phyloP scores from a whole-genome alignment of 2,888 invertebrate genomes.

The Perdita meconis region DNA sequence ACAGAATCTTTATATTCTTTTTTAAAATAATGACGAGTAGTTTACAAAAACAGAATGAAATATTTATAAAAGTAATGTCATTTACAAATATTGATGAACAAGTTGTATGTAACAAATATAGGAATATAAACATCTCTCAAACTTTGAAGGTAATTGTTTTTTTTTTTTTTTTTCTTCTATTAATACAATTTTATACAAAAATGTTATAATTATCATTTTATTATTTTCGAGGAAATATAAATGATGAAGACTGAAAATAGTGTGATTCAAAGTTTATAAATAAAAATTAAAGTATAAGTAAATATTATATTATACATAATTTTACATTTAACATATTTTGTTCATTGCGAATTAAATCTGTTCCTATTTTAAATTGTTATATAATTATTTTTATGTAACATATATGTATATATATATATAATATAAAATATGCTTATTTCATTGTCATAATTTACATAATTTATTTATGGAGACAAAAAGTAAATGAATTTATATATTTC shows the following conservation, averaged over 20 bases:
- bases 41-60: not conserved
- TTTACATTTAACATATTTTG: slow-evolving; percentile 27
- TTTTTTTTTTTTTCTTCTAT: too few relatives aligned
- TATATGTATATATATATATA: too few relatives aligned
- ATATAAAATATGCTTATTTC: slow-evolving; percentile 35
- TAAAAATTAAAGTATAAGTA: slow-evolving; percentile 18
- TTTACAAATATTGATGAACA: not conserved
- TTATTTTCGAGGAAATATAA: not conserved
- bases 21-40: not conserved
- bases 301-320: slow-evolving; percentile 25
- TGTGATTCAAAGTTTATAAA: slow-evolving; percentile 17
- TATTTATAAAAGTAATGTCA: not conserved
- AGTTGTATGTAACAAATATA: slow-evolving; percentile 4
- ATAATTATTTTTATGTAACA: slow-evolving; percentile 1
- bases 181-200: slow-evolving; percentile 1
- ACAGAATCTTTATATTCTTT: slow-evolving; percentile 1
- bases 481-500: slow-evolving; percentile 28
- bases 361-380: slow-evolving; percentile 16
- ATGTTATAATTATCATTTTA: not conserved
- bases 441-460: slow-evolving; percentile 25
- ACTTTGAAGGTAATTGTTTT: not conserved
- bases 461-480: slow-evolving; percentile 19
- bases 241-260: slow-evolving; percentile 17
- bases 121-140: not conserved
- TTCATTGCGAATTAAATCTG: slow-evolving; percentile 12